phyloP scores from a whole-genome alignment of 1,140 invertebrate species.

The Dreissena polymorpha region DNA sequence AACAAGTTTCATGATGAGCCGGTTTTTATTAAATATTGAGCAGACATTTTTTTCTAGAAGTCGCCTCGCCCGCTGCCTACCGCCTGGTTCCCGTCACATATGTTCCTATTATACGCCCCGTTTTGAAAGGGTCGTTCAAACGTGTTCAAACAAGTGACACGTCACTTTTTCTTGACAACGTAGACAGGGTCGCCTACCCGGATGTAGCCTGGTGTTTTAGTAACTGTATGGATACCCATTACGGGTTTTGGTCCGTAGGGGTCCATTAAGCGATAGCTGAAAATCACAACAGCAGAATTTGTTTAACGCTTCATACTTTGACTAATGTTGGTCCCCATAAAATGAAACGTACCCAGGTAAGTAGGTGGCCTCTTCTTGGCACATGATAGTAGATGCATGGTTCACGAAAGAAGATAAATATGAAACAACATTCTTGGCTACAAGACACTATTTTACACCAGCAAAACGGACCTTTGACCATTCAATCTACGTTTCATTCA shows the following conservation, averaged over 20 bases:
- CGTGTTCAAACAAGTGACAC: background rate
- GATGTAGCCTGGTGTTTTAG: slow-evolving; percentile 18
- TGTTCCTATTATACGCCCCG: no score
- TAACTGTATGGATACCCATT: slow-evolving; percentile 37
- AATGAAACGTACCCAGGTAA: background rate
- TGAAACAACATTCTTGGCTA: background rate
- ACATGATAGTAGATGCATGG: background rate
- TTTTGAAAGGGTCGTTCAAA: no score
- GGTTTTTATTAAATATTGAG: no score
- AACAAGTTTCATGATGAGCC: no score
- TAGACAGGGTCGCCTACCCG: slow-evolving; percentile 46
- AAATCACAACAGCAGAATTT: background rate
- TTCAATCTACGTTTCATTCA: no score
- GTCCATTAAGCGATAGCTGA: slow-evolving; percentile 43
- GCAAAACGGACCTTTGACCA: no score
- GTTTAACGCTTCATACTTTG: background rate
- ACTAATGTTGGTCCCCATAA: background rate
- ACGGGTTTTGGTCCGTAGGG: slow-evolving; percentile 50
- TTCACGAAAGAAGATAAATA: background rate
- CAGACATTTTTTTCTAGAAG: no score
- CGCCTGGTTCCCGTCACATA: no score
- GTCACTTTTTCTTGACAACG: slow-evolving; percentile 30
- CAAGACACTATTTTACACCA: background rate
- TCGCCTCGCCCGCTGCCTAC: no score
- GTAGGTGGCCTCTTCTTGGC: background rate